Percentiles rank a stretch among this genome's conserved stretches.
Conservation (phyloP, 2,113 vertebrate species). For the Gobiocypris rarus region DNA sequence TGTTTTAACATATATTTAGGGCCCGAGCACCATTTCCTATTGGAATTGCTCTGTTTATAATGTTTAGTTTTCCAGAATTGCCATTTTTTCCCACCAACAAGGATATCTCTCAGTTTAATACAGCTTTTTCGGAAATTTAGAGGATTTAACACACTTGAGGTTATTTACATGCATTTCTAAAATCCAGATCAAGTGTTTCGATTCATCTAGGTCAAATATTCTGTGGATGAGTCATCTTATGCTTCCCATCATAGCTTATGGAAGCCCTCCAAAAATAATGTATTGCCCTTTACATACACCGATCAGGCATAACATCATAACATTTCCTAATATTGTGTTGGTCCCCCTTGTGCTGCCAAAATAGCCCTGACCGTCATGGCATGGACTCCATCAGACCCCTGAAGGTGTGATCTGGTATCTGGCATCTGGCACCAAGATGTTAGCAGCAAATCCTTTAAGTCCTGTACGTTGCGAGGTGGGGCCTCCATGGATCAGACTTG, state of each 20-base stretch:
- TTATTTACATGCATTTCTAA: slow-evolving; percentile 8
- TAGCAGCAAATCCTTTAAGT: too few species aligned
- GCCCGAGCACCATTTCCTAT: too few species aligned
- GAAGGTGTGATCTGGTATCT: too few species aligned
- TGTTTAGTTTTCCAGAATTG: neutral
- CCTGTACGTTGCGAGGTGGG: too few species aligned
- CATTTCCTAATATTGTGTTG: too few species aligned
- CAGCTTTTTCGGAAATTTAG: neutral
- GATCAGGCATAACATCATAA: too few species aligned
- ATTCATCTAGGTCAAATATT: neutral
- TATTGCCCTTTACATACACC: neutral
- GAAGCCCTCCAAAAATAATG: neutral
- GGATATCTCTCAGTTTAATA: neutral
- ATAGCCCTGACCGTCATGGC: too few species aligned
- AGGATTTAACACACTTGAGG: slow-evolving; percentile 12
- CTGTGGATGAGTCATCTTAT: neutral
- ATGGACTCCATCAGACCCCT: too few species aligned
- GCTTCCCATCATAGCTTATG: neutral
- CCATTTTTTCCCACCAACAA: neutral
- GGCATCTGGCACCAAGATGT: too few species aligned
- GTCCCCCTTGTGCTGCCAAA: too few species aligned
- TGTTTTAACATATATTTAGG: neutral
- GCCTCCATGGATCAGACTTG: too few species aligned
- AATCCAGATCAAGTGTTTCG: neutral
- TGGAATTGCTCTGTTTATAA: too few species aligned